phyloP scores from a whole-genome alignment of 1,140 invertebrate genomes.

The Halictus rubicundus region DNA sequence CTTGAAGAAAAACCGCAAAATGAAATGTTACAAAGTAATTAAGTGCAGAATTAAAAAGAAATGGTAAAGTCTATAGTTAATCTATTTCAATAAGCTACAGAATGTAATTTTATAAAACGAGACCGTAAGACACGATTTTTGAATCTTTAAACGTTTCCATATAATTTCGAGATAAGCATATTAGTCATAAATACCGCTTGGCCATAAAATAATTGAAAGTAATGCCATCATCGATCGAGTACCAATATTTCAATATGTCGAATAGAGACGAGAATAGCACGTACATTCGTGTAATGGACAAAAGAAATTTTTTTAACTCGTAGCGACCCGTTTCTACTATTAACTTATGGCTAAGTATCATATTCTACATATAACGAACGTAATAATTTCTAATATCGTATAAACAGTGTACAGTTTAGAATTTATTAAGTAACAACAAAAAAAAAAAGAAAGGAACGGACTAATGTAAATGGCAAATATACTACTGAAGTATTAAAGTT shows the following conservation, averaged over 20 bases:
- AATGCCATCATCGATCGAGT: neutral
- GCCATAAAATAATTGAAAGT: neutral
- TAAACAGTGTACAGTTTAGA: constrained; percentile 28
- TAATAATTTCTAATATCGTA: constrained; percentile 16
- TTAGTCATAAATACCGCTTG: neutral
- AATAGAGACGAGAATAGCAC: neutral
- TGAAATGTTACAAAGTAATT: constrained; percentile 9
- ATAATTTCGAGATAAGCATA: constrained; percentile 3
- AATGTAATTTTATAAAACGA: constrained; percentile 24
- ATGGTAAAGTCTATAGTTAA: constrained; percentile 10
- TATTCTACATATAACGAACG: neutral
- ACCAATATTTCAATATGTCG: constrained; percentile 9
- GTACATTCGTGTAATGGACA: neutral
- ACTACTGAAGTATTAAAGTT: constrained; percentile 4
- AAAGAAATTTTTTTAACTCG: constrained; percentile 5
- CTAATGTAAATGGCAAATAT: neutral
- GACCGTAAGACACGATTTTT: neutral
- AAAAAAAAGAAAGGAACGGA: neutral
- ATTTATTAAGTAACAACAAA: constrained; percentile 16
- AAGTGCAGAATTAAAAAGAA: neutral
- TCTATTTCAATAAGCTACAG: constrained; percentile 12
- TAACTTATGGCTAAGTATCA: constrained; percentile 17
- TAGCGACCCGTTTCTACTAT: constrained; percentile 13
- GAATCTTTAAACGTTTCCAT: constrained; percentile 14
- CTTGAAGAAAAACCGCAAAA: constrained; percentile 12